Evolutionary conservation across 2,113 vertebrate genomes (phyloP), one percentile per base, ranked within the genome.

Genomic region (Tachycineta bicolor): DNA sequence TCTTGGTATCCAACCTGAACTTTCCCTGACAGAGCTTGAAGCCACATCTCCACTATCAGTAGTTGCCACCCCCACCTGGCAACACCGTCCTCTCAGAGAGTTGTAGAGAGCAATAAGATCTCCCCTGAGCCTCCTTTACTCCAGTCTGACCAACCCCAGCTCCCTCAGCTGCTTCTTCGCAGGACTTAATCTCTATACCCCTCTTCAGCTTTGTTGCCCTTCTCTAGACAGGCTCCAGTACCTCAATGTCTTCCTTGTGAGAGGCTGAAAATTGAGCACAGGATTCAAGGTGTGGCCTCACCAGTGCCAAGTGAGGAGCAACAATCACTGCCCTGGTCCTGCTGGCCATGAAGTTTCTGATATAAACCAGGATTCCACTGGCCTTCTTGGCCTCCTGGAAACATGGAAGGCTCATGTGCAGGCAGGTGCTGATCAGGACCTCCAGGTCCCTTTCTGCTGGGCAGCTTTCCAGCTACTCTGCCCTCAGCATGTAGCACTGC

Each of bases 61-160:
- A 18, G 28, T 11, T 60, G 11, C 2, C 3, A 8, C 12, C 16
- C 11, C 17, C 13, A 22, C 2, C 9, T 41, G 46, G n/a, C n/a
- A 68, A 41, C 7, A 52, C 8, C 5, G 10, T 81, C 18, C 14
- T 65, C 37, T 65, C 68, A 46, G 60, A 5, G 2, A 53, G 24
- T 10, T 75, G 13, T 22, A 41, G 17, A 68, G 16, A 46, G 24
- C 20, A 12, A 1, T 14, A 11, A 37, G 13, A 10, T 47, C 21
- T 68, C 28, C 4, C 6, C 46, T n/a, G 13, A 53, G n/a, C 47
- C 11, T 83, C 17, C 29, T 41, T 20, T 68, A 31, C 10, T 62
- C n/a, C 29, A 55, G 20, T 10, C 20, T 47, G 14, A 47, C 15
- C 13, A 60, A 4, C 20, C 6, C 7, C 19, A 33, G 18, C 14